Evolutionary conservation across 1,140 invertebrate genomes (phyloP).

Genomic region (Chelonus insularis): DNA sequence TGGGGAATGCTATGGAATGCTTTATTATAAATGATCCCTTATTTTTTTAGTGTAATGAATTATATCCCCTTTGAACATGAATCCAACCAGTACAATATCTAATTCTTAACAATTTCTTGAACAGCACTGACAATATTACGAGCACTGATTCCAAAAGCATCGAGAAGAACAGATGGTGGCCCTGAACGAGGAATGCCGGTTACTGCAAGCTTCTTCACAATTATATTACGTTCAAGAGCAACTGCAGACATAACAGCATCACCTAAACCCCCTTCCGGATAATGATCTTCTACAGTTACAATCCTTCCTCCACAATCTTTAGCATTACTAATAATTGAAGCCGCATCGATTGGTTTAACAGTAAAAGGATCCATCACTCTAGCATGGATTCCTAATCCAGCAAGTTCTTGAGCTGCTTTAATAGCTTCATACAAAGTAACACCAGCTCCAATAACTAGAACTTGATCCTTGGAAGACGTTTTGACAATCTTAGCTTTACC

Average conservation of each 20-base stretch:
- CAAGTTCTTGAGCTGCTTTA: slow-evolving; percentile 79
- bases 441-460: slow-evolving; percentile 88
- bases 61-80: too few species aligned
- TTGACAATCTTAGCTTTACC: slow-evolving; percentile 82
- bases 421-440: slow-evolving; percentile 92
- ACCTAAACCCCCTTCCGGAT: slow-evolving; percentile 92
- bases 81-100: too few species aligned
- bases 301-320: slow-evolving; percentile 79
- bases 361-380: slow-evolving; percentile 94
- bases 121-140: slow-evolving; percentile 76
- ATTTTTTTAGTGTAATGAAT: too few species aligned
- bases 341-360: slow-evolving; percentile 90
- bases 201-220: slow-evolving; percentile 88
- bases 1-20: too few species aligned
- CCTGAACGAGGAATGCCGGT: slow-evolving; percentile 88
- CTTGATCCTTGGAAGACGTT: slow-evolving; percentile 73
- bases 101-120: slow-evolving; percentile 65
- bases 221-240: slow-evolving; percentile 70
- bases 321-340: slow-evolving; percentile 77
- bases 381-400: slow-evolving; percentile 69
- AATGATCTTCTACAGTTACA: slow-evolving; percentile 97
- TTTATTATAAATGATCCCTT: too few species aligned
- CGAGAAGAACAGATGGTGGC: slow-evolving; percentile 79
- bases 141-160: slow-evolving; percentile 87
- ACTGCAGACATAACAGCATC: slow-evolving; percentile 90